These are phyloP conservation scores for Ramazzottius varieornatus DNA, from an alignment of 2,888 invertebrate genomes.

Conservation along the genomic window DNA sequence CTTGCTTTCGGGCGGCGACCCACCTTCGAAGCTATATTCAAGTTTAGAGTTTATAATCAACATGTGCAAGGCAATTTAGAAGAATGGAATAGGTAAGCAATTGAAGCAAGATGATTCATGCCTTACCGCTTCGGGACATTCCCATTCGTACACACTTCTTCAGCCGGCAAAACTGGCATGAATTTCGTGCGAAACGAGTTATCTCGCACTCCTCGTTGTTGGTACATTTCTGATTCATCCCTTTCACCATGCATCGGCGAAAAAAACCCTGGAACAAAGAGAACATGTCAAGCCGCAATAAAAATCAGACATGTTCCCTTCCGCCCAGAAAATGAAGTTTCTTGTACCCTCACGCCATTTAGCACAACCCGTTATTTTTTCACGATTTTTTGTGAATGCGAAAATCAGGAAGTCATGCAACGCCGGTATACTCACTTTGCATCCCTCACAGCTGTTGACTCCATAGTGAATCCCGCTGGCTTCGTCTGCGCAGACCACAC, in stretches of 20 bases:
- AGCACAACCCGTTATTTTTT: background rate
- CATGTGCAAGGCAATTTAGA: background rate
- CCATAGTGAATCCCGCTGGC: background rate
- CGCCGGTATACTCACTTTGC: too few species aligned
- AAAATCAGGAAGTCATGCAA: too few species aligned
- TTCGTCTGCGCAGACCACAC: constrained; percentile 1
- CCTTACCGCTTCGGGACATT: constrained; percentile 22
- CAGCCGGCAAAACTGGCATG: constrained; percentile 23
- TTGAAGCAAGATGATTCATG: background rate
- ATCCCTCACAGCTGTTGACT: background rate
- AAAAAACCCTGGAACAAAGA: constrained; percentile 21
- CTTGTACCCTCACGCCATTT: background rate
- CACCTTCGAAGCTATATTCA: background rate
- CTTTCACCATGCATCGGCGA: constrained; percentile 23
- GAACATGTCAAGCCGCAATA: too few species aligned
- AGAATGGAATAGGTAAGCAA: background rate
- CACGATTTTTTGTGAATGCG: background rate
- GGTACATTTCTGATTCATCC: constrained; percentile 23
- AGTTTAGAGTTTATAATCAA: too few species aligned
- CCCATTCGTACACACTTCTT: constrained; percentile 24
- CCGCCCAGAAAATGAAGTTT: too few species aligned
- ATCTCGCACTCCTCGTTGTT: constrained; percentile 24
- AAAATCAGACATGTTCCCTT: too few species aligned
- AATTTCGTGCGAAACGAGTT: constrained; percentile 22
- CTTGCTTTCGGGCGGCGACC: background rate